Evolutionary conservation across 2,888 invertebrate genomes (phyloP).

Genomic region (Sepioteuthis lessoniana): DNA sequence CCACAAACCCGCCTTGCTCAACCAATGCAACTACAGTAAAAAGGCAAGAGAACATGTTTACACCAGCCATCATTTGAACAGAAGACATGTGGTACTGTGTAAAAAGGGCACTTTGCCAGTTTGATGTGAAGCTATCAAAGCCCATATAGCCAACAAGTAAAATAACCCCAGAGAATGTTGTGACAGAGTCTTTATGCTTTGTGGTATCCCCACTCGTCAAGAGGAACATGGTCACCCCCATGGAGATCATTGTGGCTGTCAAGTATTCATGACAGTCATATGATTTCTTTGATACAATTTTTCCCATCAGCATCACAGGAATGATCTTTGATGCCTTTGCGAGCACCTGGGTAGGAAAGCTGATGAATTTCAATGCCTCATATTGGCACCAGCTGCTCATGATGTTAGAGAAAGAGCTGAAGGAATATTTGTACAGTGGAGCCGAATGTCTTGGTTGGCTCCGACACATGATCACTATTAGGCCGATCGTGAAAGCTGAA

Average conservation of each 20-base stretch:
- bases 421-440: conserved; percentile 94
- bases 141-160: conserved; percentile 93
- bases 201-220: conserved; percentile 79
- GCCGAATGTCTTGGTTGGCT: conserved; percentile 80
- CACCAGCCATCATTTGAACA: conserved; percentile 95
- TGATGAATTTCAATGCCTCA: conserved; percentile 97
- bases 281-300: conserved; percentile 87
- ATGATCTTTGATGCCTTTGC: conserved; percentile 91
- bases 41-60: conserved; percentile 93
- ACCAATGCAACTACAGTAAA: conserved; percentile 89
- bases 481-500: conserved; percentile 79
- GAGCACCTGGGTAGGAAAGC: conserved; percentile 95
- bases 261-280: conserved; percentile 94
- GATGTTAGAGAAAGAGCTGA: conserved; percentile 96
- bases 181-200: conserved; percentile 78
- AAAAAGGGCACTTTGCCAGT: conserved; percentile 96
- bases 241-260: conserved; percentile 89
- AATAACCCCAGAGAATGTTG: conserved; percentile 88
- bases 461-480: conserved; percentile 60
- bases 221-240: conserved; percentile 95
- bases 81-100: conserved; percentile 85
- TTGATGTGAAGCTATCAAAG: conserved; percentile 97
- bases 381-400: conserved; percentile 99
- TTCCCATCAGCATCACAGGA: conserved; percentile 96
- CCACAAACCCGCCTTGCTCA: conserved; percentile 87